Conservation (phyloP, 2,888 invertebrate species). For the Andrena trimmerana region DNA sequence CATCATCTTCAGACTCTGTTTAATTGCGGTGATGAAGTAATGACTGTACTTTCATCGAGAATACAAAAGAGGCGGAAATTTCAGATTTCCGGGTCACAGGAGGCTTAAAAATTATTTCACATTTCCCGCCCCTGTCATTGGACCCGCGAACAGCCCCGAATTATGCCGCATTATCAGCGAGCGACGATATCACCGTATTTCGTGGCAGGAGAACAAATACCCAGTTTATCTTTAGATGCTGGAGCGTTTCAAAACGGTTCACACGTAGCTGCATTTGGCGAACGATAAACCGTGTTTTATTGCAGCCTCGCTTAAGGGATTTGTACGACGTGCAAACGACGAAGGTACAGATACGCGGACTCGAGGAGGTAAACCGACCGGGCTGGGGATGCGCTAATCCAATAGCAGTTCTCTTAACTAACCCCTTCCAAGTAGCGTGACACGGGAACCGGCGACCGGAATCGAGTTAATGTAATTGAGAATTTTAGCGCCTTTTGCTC, state of each 20-base stretch:
- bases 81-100: no score
- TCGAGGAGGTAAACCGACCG: slow-evolving; percentile 74
- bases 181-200: slow-evolving; percentile 19
- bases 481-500: slow-evolving; percentile 80
- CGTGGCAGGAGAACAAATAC: slow-evolving; percentile 50
- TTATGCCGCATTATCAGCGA: slow-evolving; percentile 25
- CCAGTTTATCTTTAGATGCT: slow-evolving; percentile 51
- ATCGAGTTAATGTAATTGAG: slow-evolving; percentile 82
- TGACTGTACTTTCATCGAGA: no score
- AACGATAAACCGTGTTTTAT: slow-evolving; percentile 81
- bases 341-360: slow-evolving; percentile 77
- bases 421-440: slow-evolving; percentile 77
- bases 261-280: slow-evolving; percentile 69
- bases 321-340: slow-evolving; percentile 81
- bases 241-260: slow-evolving; percentile 56
- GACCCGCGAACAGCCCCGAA: slow-evolving; percentile 15
- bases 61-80: no score
- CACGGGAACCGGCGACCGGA: slow-evolving; percentile 76
- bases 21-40: no score
- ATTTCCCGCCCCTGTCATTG: neutral
- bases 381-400: slow-evolving; percentile 71
- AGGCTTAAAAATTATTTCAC: slow-evolving; percentile 4
- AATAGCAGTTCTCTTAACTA: slow-evolving; percentile 82
- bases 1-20: no score
- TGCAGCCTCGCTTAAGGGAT: slow-evolving; percentile 80